Evolutionary conservation across 2,113 vertebrate genomes (phyloP), one percentile per base, ranked within the genome.

Genomic region (Dissostichus mawsoni): DNA sequence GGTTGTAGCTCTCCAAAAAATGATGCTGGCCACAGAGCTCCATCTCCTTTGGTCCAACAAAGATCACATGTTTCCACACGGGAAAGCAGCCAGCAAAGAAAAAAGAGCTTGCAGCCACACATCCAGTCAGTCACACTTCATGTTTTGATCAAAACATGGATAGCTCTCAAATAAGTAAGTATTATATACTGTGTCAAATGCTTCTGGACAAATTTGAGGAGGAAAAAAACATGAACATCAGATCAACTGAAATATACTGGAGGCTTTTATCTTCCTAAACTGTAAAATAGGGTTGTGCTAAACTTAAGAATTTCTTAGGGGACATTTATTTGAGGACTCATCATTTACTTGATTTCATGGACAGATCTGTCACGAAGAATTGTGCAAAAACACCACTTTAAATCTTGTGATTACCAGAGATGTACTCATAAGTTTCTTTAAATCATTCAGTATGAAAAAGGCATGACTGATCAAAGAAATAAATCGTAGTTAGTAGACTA

Each of bases 11-110:
- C 23, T 76, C 68, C 67, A 65, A 71, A 81, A 62, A 78, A 62
- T 67, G 73, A 85, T 63, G 61, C 77, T n/a, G 67, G 47, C 64
- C 84, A 75, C 75, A 20, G 67, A 73, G 50, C 12, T 73, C 20
- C 10, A 10, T 23, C 58, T 81, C 59, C 13, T 65, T 70, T 66
- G 57, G 57, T 61, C 72, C 66, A 57, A 57, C 36, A 77, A 58
- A 68, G 58, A 84, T 67, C 69, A 36, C 3, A n/a, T 36, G 12
- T 80, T 82, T 79, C 69, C 80, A 83, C 58, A 78, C 36, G 64
- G 64, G 65, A 84, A 41, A 83, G 45, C 83, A 65, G 16, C 17
- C 45, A 58, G 23, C n/a, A 72, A 29, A 61, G 62, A 59, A 5
- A 23, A 45, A 44, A 70, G 47, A 67, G 62, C 50, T 16, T 11